These are phyloP conservation scores for Halcyon chelicuti DNA, from an alignment of 2,797 vertebrate species.

Conservation along the genomic window DNA sequence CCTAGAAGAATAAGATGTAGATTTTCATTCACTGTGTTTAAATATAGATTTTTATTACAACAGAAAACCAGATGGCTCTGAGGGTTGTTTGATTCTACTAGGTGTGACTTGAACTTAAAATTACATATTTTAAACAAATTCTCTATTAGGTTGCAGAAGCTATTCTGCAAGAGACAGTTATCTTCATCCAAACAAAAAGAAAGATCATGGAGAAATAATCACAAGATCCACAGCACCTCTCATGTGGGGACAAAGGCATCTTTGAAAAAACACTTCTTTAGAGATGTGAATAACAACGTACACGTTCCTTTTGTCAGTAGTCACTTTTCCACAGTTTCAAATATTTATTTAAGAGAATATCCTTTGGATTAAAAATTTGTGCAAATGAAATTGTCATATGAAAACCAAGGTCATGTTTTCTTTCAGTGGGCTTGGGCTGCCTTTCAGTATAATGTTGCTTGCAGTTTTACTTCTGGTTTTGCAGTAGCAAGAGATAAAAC, in stretches of 20 bases:
- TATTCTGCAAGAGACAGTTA: neutral
- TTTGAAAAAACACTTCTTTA: neutral
- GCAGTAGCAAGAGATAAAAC: neutral
- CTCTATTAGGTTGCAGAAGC: slow-evolving; percentile 33
- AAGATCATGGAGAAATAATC: neutral
- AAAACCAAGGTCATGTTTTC: neutral
- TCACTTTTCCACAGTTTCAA: neutral
- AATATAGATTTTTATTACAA: neutral
- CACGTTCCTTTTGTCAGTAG: neutral
- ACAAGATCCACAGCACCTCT: neutral
- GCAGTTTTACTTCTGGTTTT: neutral
- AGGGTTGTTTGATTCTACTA: neutral
- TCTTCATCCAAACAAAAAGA: neutral
- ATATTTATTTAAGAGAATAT: neutral
- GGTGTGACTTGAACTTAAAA: neutral
- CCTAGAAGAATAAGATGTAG: neutral
- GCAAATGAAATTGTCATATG: neutral
- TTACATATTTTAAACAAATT: neutral
- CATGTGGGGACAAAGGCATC: neutral
- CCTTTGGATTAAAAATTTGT: neutral
- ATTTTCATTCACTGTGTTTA: neutral
- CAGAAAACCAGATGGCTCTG: neutral
- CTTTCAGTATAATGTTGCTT: neutral
- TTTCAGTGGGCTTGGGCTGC: neutral
- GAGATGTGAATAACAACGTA: neutral